Evolutionary conservation across 35 echinoderm and acorn worm genomes (phyloP).

Genomic region (Ophiothrix spiculata): DNA sequence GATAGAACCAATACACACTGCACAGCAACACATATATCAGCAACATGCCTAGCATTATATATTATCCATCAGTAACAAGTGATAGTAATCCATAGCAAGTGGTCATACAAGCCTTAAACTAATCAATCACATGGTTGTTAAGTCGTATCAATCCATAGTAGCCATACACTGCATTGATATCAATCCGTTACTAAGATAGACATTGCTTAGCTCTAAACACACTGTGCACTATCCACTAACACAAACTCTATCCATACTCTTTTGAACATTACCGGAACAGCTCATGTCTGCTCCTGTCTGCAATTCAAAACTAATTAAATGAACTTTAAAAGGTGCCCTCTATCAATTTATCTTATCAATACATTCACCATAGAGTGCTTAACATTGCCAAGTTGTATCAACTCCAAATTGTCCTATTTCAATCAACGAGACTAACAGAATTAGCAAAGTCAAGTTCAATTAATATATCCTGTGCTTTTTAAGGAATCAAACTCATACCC

Average conservation of each 20-base stretch:
- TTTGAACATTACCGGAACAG: neutral
- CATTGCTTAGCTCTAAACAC: neutral
- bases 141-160: neutral
- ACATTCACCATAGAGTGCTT: neutral
- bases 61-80: no score
- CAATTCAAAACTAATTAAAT: neutral
- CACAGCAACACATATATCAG: neutral
- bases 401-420: neutral
- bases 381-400: neutral
- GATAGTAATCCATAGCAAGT: no score
- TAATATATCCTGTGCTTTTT: neutral
- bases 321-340: neutral
- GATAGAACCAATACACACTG: slow-evolving; percentile 15
- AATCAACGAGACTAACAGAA: no score
- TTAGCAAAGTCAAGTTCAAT: neutral
- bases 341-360: neutral
- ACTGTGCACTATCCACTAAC: neutral
- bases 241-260: neutral
- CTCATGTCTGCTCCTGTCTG: neutral
- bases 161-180: neutral
- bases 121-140: no score
- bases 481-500: neutral
- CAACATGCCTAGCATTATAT: neutral
- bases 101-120: no score
- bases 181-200: neutral